Evolutionary conservation across 2,113 vertebrate genomes (phyloP), one percentile per base, ranked within the genome.

Genomic region (Cyprinodon variegatus): DNA sequence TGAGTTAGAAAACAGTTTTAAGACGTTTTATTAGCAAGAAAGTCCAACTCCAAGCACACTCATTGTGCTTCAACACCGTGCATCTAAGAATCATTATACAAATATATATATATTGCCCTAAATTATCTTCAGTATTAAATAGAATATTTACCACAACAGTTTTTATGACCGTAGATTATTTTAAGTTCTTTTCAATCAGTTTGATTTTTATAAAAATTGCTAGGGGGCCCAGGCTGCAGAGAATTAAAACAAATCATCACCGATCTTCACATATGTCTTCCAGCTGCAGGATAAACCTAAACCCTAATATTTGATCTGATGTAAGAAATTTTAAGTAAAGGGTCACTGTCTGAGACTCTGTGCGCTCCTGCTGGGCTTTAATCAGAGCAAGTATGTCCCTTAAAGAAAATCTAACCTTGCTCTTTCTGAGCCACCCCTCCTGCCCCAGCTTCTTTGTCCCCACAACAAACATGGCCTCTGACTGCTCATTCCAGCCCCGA

Each of bases 301-400:
- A 89, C n/a, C 86, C 67, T 61, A 10, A 83, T 77, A 76, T 85
- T 82, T 83, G 71, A 79, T 80, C 65, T 39, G 67, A 20, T 82
- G 61, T 75, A 61, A 82, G 50, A 68, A 65, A 36, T 68, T 62
- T 13, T 14, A 65, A 72, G 63, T 45, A 57, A 62, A 68, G 50
- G 75, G 76, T 86, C 69, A 64, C 72, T 4, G 76, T 86, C 89
- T 89, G 79, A 87, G 75, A 79, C 73, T 72, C 78, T 38, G 50
- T 57, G 65, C 84, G 68, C 70, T 91, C 83, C 86, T 83, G 81
- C 88, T 88, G 83, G 50, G 86, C 64, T 78, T 84, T 84, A 90
- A 85, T 88, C 74, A 82, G 74, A 65, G 77, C 86, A 81, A 77
- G 65, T 77, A 73, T 70, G 68, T 36, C 69, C 67, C 38, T 43